phyloP scores from a whole-genome alignment of 2,888 invertebrate genomes.

The Drosophila putrida region DNA sequence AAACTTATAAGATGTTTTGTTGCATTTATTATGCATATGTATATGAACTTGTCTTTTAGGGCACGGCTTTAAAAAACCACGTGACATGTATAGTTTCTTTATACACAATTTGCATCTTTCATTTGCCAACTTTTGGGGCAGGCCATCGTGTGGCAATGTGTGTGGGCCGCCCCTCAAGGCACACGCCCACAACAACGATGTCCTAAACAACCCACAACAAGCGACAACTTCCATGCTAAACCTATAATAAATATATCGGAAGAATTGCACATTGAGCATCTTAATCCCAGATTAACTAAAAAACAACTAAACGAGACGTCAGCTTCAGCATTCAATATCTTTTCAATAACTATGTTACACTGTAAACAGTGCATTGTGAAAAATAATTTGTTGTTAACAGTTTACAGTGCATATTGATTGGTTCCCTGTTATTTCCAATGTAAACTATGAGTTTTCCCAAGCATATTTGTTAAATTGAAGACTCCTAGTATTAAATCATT shows the following conservation, averaged over 20 bases:
- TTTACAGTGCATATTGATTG: not conserved
- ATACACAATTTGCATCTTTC: too few relatives aligned
- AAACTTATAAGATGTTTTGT: not conserved
- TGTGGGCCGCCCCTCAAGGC: not conserved
- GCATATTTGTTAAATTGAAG: too few relatives aligned
- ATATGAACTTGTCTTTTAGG: too few relatives aligned
- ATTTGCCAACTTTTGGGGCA: too few relatives aligned
- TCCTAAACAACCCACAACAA: not conserved
- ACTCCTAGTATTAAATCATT: too few relatives aligned
- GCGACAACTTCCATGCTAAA: slow-evolving; percentile 1
- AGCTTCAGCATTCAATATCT: not conserved
- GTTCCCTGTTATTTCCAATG: not conserved
- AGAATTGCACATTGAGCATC: slow-evolving; percentile 49
- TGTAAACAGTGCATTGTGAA: not conserved
- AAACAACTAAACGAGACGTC: slow-evolving; percentile 8
- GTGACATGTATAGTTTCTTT: too few relatives aligned
- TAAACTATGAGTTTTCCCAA: too few relatives aligned
- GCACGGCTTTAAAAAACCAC: too few relatives aligned
- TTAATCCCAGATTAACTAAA: slow-evolving; percentile 12
- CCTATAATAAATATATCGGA: not conserved
- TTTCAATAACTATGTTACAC: not conserved
- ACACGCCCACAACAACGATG: slow-evolving; percentile 6
- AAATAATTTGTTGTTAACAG: not conserved
- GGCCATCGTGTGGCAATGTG: too few relatives aligned
- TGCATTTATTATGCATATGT: too few relatives aligned